These are phyloP conservation scores for Rhopilema esculentum DNA, from an alignment of 30 jellyfish, hydroid and myxozoan genomes.

Conservation along the genomic window DNA sequence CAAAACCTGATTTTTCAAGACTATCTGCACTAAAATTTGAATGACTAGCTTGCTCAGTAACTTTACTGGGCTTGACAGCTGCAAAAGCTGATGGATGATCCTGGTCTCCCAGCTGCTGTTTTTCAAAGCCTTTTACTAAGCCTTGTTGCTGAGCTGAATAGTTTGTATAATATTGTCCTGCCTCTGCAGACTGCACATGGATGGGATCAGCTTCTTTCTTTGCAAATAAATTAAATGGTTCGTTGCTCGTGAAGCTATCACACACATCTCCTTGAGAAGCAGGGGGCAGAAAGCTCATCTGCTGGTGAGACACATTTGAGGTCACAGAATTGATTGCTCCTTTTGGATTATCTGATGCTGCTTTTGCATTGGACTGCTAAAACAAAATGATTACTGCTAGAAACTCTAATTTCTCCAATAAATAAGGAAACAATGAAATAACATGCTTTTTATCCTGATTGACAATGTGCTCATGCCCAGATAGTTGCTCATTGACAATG, in stretches of 20 bases:
- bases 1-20: conserved; percentile 10
- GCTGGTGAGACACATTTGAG: not conserved
- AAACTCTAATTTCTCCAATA: not conserved
- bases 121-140: not conserved
- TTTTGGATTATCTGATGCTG: not conserved
- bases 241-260: conserved; percentile 2
- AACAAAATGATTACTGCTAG: not conserved
- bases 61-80: conserved; percentile 20
- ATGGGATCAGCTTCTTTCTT: not conserved
- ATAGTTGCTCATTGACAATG: no score
- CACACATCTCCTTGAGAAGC: not conserved
- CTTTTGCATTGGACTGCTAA: not conserved
- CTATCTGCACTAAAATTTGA: not conserved
- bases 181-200: not conserved
- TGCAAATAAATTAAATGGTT: not conserved
- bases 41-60: not conserved
- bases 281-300: not conserved
- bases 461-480: no score
- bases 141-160: not conserved
- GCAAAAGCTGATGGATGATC: conserved; percentile 41
- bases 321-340: not conserved
- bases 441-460: no score
- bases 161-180: not conserved
- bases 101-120: conserved; percentile 8
- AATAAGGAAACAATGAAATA: no score